Percentiles rank a stretch among this genome's conserved stretches.
phyloP scores from a whole-genome alignment of 2,113 vertebrate species.

The Narcine bancroftii region DNA sequence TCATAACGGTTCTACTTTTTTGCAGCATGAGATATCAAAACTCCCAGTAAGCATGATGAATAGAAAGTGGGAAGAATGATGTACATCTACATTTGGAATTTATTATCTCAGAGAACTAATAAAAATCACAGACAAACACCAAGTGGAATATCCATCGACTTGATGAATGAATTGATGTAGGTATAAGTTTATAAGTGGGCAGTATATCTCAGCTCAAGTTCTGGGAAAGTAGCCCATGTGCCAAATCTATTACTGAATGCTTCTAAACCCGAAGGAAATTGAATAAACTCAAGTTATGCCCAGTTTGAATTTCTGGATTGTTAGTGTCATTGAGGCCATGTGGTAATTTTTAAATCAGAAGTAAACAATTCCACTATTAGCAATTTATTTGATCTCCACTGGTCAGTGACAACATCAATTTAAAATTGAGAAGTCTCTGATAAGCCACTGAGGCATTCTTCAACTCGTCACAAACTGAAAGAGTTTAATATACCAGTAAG shows the following conservation, averaged over 20 bases:
- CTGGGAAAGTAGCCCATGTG: neutral
- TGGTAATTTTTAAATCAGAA: neutral
- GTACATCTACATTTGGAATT: neutral
- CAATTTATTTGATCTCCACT: neutral
- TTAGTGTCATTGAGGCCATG: neutral
- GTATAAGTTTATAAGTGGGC: neutral
- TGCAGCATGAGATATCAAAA: neutral
- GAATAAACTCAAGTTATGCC: neutral
- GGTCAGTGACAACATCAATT: neutral
- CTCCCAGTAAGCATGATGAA: neutral
- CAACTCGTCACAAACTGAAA: neutral
- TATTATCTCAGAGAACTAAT: neutral
- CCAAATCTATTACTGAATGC: neutral
- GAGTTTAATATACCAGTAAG: neutral
- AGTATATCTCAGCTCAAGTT: neutral
- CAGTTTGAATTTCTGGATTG: neutral
- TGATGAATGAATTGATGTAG: neutral
- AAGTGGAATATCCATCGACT: conserved; percentile 1
- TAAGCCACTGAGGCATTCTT: neutral
- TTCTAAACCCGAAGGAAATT: neutral
- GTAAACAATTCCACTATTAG: neutral
- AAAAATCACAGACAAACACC: neutral
- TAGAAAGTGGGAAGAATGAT: neutral
- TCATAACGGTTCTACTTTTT: neutral
- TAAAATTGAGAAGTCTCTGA: neutral